Evolutionary conservation across 1,140 invertebrate genomes (phyloP).

Genomic region (Brachionus asplanchnoidis): DNA sequence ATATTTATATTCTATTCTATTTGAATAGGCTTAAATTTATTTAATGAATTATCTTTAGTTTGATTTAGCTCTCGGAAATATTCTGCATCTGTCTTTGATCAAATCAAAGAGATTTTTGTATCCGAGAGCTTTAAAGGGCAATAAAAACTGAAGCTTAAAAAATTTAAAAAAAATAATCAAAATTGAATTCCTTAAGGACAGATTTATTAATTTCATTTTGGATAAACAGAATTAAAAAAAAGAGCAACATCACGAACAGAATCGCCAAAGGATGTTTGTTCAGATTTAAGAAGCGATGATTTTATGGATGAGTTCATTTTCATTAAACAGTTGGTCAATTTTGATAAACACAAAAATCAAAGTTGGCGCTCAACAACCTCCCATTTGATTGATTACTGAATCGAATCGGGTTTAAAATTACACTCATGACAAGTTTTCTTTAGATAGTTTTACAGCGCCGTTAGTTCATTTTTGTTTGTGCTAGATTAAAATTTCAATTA

Average conservation of each 20-base stretch:
- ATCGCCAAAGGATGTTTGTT: neutral
- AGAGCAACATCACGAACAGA: neutral
- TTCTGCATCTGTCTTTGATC: neutral
- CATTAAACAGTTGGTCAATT: neutral
- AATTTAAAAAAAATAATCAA: neutral
- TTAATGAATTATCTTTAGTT: neutral
- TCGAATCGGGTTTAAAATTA: neutral
- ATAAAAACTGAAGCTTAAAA: neutral
- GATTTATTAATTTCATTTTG: neutral
- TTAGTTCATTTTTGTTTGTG: neutral
- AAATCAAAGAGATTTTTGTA: neutral
- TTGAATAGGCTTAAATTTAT: neutral
- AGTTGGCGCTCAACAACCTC: neutral
- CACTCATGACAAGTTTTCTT: constrained; percentile 1
- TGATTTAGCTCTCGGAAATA: neutral
- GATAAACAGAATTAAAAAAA: neutral
- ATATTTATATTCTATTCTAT: neutral
- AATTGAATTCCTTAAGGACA: neutral
- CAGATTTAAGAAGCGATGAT: neutral
- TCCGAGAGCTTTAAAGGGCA: neutral
- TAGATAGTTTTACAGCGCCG: neutral
- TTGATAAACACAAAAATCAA: neutral
- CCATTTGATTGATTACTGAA: neutral
- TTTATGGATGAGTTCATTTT: neutral
- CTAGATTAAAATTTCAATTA: neutral